Evolutionary conservation across 2,888 invertebrate species (phyloP).

Genomic region (Tenodera sinensis): DNA sequence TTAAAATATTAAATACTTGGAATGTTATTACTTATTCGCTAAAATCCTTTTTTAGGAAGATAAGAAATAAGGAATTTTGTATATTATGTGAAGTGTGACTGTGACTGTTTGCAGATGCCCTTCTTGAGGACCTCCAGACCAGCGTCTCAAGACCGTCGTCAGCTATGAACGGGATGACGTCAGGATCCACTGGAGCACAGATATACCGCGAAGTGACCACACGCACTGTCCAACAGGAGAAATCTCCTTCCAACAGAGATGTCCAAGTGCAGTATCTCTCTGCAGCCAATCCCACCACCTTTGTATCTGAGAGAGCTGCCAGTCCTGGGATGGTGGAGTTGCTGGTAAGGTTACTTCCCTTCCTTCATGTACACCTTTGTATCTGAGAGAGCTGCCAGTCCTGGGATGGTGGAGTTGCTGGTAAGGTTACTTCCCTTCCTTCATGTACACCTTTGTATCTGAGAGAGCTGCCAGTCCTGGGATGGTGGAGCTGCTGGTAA

Average conservation of each 20-base stretch:
- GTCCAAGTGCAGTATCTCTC: conserved; percentile 40
- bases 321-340: conserved; percentile 27
- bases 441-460: no score
- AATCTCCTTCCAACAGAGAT: conserved; percentile 37
- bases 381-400: no score
- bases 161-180: conserved; percentile 29
- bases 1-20: no score
- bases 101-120: conserved; percentile 36
- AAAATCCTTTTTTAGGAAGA: no score
- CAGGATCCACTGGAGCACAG: conserved; percentile 25
- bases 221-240: conserved; percentile 35
- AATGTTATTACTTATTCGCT: no score
- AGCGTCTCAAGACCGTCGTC: conserved; percentile 36
- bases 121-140: conserved; percentile 41
- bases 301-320: conserved; percentile 36
- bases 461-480: no score
- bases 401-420: no score
- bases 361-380: no score
- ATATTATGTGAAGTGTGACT: no score
- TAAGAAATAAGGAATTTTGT: no score
- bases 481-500: no score
- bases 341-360: neutral
- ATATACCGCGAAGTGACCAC: conserved; percentile 38
- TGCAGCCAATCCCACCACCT: conserved; percentile 40
- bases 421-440: no score